Conservation (phyloP, 2,888 invertebrate genomes). For the Nyleta sp. region DNA sequence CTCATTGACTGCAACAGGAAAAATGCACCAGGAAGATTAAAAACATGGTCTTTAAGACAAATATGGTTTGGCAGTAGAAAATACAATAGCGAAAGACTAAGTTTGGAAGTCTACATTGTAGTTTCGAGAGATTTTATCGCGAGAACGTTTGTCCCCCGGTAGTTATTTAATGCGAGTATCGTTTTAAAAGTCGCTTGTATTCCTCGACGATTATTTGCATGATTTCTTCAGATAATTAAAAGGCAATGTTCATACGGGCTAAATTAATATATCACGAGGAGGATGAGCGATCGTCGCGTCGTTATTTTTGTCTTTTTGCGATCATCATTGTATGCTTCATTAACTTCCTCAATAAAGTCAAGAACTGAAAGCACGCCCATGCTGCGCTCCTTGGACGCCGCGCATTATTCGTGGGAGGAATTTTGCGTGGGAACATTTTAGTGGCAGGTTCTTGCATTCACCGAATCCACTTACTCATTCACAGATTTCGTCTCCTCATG, state of each 20-base stretch:
- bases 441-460: conserved; percentile 63
- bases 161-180: background rate
- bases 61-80: conserved; percentile 31
- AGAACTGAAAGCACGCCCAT: conserved; percentile 58
- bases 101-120: background rate
- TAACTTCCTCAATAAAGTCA: conserved; percentile 61
- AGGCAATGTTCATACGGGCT: background rate
- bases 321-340: conserved; percentile 54
- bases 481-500: conserved; percentile 61
- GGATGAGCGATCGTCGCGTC: conserved; percentile 23
- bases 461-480: conserved; percentile 63
- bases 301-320: conserved; percentile 45
- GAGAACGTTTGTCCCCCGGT: conserved; percentile 3
- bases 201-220: background rate
- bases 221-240: conserved; percentile 20
- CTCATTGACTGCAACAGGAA: no score
- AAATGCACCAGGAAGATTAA: background rate
- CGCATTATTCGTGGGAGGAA: conserved; percentile 73
- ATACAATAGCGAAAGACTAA: conserved; percentile 24
- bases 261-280: conserved; percentile 50
- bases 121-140: conserved; percentile 25
- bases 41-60: conserved; percentile 3
- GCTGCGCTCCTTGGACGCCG: conserved; percentile 46
- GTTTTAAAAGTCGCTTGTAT: background rate
- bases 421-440: conserved; percentile 73